Percentiles rank a stretch among this genome's conserved stretches.
Evolutionary conservation across 2,888 invertebrate genomes (phyloP).

Genomic region (Monochamus alternatus): DNA sequence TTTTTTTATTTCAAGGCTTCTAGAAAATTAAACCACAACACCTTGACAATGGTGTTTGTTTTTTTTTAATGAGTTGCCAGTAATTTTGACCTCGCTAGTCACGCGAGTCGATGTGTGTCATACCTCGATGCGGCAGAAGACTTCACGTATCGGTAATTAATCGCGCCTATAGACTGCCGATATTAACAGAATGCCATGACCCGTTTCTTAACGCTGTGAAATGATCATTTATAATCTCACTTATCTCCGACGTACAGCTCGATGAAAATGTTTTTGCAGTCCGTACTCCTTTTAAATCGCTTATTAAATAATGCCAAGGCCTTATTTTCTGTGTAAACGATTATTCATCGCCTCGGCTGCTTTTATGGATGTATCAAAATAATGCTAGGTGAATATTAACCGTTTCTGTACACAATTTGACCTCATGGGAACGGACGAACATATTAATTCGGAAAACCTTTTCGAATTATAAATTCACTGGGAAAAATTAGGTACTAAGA

Average conservation of each 20-base stretch:
- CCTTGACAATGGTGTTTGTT: too few species aligned
- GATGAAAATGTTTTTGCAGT: conserved; percentile 24
- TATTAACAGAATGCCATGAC: conserved; percentile 8
- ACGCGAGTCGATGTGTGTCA: too few species aligned
- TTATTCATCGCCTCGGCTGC: conserved; percentile 24
- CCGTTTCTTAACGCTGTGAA: conserved; percentile 4
- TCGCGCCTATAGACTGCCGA: not conserved
- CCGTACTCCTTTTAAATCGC: conserved; percentile 19
- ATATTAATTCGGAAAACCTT: too few species aligned
- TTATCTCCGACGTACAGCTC: conserved; percentile 13
- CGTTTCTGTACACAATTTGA: not conserved
- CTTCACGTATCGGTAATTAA: not conserved
- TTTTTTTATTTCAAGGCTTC: too few species aligned
- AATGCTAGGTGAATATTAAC: conserved; percentile 4
- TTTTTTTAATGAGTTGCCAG: too few species aligned
- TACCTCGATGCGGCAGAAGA: not conserved
- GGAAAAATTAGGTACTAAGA: too few species aligned
- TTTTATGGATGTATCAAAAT: conserved; percentile 29
- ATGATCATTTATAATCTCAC: conserved; percentile 11
- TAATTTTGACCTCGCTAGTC: too few species aligned
- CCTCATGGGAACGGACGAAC: not conserved
- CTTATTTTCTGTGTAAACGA: conserved; percentile 17
- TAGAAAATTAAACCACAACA: too few species aligned
- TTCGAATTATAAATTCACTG: too few species aligned
- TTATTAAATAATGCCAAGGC: conserved; percentile 37